Evolutionary conservation across 2,113 vertebrate species (phyloP).

Genomic region (Sterrhoptilus dennistouni): DNA sequence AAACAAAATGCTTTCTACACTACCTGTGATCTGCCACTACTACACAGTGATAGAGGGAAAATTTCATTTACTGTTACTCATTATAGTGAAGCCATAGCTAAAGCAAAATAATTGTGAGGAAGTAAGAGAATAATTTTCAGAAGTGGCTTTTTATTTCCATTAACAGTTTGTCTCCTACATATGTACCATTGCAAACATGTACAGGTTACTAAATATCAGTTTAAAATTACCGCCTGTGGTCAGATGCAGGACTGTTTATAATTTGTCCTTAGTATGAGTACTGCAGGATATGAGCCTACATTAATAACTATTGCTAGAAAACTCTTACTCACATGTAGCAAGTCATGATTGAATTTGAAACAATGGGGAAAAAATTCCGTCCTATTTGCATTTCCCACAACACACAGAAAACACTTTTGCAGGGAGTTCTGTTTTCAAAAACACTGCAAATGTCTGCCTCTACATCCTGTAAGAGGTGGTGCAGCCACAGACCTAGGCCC

Average conservation of each 20-base stretch:
- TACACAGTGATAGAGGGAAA: neutral
- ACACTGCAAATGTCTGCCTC: neutral
- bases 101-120: conserved; percentile 41
- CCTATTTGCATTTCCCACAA: neutral
- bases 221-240: neutral
- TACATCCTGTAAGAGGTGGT: neutral
- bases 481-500: neutral
- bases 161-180: neutral
- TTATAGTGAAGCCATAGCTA: conserved; percentile 36
- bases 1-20: conserved; percentile 34
- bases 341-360: fast-evolving
- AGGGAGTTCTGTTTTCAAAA: neutral
- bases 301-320: neutral
- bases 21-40: conserved; percentile 5
- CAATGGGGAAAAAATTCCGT: fast-evolving
- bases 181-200: neutral
- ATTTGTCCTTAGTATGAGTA: neutral
- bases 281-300: neutral
- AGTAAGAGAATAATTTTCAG: neutral
- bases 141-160: neutral
- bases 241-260: neutral
- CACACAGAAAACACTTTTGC: neutral
- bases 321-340: neutral
- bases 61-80: conserved; percentile 49
- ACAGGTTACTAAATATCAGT: neutral